Conservation (phyloP, 2,888 invertebrate genomes). For the Molanna angustata region DNA sequence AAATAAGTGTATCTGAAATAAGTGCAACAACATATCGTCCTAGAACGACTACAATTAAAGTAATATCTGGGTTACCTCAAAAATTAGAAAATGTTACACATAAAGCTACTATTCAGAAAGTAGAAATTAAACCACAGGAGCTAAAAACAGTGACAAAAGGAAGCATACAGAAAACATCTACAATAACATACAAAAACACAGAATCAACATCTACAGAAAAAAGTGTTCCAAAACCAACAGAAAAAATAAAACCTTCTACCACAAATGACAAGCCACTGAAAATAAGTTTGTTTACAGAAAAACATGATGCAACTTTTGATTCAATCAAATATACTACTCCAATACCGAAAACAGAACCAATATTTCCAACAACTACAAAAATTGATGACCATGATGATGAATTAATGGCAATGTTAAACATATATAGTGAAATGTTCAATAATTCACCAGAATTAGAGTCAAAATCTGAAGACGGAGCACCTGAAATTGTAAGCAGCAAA, state of each 20-base stretch:
- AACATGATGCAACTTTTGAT: slow-evolving; percentile 3
- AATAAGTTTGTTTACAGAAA: slow-evolving; percentile 14
- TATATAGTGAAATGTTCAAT: slow-evolving; percentile 30
- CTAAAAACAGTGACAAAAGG: too few relatives aligned
- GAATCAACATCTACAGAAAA: too few relatives aligned
- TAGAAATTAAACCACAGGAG: not conserved
- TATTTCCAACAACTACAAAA: not conserved
- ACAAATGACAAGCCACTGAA: slow-evolving; percentile 12
- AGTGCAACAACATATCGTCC: slow-evolving; percentile 2
- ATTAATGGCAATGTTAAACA: slow-evolving; percentile 29
- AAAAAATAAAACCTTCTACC: not conserved
- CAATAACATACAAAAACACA: too few relatives aligned
- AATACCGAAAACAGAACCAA: slow-evolving; percentile 6
- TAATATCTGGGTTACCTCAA: not conserved
- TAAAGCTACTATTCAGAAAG: not conserved
- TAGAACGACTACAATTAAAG: slow-evolving; percentile 1
- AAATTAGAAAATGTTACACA: not conserved
- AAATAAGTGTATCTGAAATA: slow-evolving; percentile 5
- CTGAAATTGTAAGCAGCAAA: slow-evolving; percentile 17
- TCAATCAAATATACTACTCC: not conserved
- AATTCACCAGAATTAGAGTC: slow-evolving; percentile 1
- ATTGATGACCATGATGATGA: slow-evolving; percentile 25
- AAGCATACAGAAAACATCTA: too few relatives aligned
- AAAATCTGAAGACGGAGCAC: slow-evolving; percentile 20
- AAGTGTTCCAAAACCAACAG: not conserved